phyloP scores from a whole-genome alignment of 2,888 invertebrate genomes.

The Heliconius erato region DNA sequence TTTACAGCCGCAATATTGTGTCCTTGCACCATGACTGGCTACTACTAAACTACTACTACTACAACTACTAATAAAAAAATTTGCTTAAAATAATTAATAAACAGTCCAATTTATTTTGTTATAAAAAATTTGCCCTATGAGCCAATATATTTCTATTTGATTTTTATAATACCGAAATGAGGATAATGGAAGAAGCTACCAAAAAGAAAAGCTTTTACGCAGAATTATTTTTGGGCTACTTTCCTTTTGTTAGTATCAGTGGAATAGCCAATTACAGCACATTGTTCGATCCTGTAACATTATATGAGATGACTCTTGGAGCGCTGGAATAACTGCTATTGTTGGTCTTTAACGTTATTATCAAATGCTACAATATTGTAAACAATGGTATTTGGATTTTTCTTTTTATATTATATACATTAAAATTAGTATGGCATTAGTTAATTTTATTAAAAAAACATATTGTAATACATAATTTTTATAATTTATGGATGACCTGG shows the following conservation, averaged over 20 bases:
- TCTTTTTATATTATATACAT: background rate
- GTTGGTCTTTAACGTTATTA: conserved; percentile 28
- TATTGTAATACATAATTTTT: too few species aligned
- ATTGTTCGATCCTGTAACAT: conserved; percentile 27
- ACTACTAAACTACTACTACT: too few species aligned
- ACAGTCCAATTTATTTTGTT: background rate
- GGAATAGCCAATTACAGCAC: conserved; percentile 39
- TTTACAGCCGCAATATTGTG: too few species aligned
- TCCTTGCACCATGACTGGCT: too few species aligned
- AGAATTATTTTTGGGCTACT: conserved; percentile 20
- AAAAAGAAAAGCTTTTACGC: conserved; percentile 28
- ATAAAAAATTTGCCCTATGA: background rate
- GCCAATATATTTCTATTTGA: conserved; percentile 24
- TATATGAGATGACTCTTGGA: conserved; percentile 25
- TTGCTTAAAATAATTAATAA: background rate
- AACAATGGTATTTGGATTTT: background rate
- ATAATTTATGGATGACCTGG: too few species aligned
- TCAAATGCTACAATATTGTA: background rate
- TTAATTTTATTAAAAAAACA: too few species aligned
- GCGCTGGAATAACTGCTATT: conserved; percentile 31
- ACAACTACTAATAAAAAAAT: background rate
- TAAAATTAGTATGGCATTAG: too few species aligned
- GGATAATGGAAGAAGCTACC: conserved; percentile 3
- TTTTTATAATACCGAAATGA: conserved; percentile 26
- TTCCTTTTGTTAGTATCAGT: conserved; percentile 36